Percentiles rank a stretch among this genome's conserved stretches.
phyloP scores from a whole-genome alignment of 2,888 invertebrate species.

The Erebia palarica region DNA sequence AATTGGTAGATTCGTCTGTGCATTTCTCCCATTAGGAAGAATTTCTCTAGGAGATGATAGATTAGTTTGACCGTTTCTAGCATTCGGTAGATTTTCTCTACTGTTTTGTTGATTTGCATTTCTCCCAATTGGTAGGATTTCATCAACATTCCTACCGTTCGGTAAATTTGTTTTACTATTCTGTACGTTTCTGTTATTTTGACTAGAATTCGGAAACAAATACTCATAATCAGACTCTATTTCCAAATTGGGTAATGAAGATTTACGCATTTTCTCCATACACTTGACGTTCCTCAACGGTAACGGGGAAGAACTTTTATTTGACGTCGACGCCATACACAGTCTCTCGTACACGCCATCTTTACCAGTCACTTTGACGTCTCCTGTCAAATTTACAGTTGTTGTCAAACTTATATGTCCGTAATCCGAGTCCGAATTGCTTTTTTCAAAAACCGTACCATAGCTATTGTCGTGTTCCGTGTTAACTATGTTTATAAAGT shows the following conservation, averaged over 20 bases:
- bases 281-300: constrained; percentile 55
- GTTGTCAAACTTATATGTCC: constrained; percentile 74
- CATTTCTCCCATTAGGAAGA: constrained; percentile 10
- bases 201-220: constrained; percentile 59
- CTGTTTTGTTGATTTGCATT: not conserved
- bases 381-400: constrained; percentile 70
- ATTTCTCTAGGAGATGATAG: not conserved
- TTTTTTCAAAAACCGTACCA: constrained; percentile 61
- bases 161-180: not conserved
- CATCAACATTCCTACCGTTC: constrained; percentile 9
- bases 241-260: constrained; percentile 69
- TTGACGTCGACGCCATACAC: constrained; percentile 71
- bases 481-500: constrained; percentile 71
- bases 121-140: constrained; percentile 6
- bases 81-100: not conserved
- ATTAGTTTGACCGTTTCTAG: not conserved
- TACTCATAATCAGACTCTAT: constrained; percentile 67
- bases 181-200: constrained; percentile 30
- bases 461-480: constrained; percentile 65
- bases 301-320: constrained; percentile 52
- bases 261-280: constrained; percentile 62
- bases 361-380: constrained; percentile 52
- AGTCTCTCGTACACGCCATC: constrained; percentile 63
- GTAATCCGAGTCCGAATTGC: constrained; percentile 56
- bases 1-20: constrained; percentile 1